These are phyloP conservation scores for Clupea harengus DNA, from an alignment of 2,113 vertebrate species.

Conservation along the genomic window DNA sequence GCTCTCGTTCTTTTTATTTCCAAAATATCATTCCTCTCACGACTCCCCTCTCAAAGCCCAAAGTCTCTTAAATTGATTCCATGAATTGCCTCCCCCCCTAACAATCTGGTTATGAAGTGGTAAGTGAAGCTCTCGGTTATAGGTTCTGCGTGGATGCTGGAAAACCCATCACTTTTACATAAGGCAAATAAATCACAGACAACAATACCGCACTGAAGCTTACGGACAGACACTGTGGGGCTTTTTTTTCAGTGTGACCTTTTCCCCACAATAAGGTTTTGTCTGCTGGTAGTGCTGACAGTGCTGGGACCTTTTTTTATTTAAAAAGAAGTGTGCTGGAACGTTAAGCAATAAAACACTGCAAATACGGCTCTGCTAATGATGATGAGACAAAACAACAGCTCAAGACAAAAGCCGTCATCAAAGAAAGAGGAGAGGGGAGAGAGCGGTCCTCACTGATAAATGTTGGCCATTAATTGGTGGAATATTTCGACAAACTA, in stretches of 20 bases:
- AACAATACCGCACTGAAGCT: constrained; percentile 35
- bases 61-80: constrained; percentile 24
- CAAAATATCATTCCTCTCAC: constrained; percentile 12
- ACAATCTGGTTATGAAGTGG: constrained; percentile 35
- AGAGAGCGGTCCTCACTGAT: too few species aligned
- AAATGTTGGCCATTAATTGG: too few species aligned
- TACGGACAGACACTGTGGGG: constrained; percentile 22
- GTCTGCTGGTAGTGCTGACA: constrained; percentile 36
- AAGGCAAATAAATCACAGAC: constrained; percentile 39
- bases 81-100: constrained; percentile 18
- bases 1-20: background rate
- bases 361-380: constrained; percentile 39
- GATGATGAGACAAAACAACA: constrained; percentile 36
- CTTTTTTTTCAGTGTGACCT: constrained; percentile 28
- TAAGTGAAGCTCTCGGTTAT: constrained; percentile 26
- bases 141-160: constrained; percentile 36
- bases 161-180: constrained; percentile 45
- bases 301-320: constrained; percentile 16
- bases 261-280: constrained; percentile 37
- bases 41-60: constrained; percentile 8
- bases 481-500: too few species aligned
- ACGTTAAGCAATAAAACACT: constrained; percentile 33
- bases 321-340: constrained; percentile 34
- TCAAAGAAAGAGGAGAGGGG: background rate
- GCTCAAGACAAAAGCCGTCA: constrained; percentile 27